phyloP scores from a whole-genome alignment of 1,140 invertebrate species.

The Leptopilina boulardi region DNA sequence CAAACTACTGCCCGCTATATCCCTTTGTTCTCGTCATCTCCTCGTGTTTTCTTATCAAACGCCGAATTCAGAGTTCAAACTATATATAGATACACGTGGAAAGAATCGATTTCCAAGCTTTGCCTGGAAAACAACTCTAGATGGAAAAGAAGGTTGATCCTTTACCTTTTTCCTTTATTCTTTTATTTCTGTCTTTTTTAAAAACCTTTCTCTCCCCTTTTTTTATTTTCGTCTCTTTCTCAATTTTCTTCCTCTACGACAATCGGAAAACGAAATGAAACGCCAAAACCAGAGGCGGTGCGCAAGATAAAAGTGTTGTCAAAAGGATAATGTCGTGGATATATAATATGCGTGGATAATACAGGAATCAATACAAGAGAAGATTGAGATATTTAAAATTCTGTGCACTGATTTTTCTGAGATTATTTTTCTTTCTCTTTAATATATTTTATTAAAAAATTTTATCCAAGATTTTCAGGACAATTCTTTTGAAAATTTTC shows the following conservation, averaged over 20 bases:
- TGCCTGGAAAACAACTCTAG: constrained; percentile 12
- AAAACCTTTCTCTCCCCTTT: background rate
- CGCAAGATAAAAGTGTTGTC: background rate
- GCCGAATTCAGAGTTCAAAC: constrained; percentile 9
- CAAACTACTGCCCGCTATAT: too few relatives aligned
- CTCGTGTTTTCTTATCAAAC: constrained; percentile 12
- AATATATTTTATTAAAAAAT: too few relatives aligned
- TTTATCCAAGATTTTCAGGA: too few relatives aligned
- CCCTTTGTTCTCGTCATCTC: constrained; percentile 7
- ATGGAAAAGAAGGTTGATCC: background rate
- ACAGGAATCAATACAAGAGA: background rate
- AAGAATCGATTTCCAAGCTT: background rate
- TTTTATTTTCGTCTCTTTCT: background rate
- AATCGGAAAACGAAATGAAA: constrained; percentile 19
- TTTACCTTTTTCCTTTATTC: background rate
- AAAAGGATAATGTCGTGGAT: background rate
- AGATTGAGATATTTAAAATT: background rate
- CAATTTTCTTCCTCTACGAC: background rate
- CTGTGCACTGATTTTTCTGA: background rate
- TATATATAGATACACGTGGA: background rate
- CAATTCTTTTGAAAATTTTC: too few relatives aligned
- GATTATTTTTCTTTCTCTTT: background rate
- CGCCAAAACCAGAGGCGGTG: constrained; percentile 3
- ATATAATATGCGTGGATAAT: background rate
- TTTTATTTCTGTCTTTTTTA: background rate